Percentiles rank a stretch among this genome's conserved stretches.
These are phyloP conservation scores for Calosoma granatense DNA, from an alignment of 1,140 invertebrate genomes.

Conservation along the genomic window DNA sequence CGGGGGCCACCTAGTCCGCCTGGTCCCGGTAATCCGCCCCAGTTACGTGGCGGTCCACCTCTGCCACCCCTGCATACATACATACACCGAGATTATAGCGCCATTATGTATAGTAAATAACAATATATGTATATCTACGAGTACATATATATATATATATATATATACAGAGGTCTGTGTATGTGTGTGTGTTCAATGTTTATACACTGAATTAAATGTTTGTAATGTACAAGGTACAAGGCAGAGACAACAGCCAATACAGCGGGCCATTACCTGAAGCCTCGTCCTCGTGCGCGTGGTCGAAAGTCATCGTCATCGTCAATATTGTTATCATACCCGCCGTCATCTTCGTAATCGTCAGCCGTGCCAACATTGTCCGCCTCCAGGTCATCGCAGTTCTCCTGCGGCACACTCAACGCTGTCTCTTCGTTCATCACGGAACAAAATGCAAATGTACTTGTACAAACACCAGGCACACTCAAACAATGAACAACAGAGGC, in stretches of 20 bases:
- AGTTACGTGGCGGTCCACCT: constrained; percentile 37
- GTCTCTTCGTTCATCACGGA: not conserved
- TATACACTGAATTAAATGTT: not conserved
- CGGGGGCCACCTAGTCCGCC: constrained; percentile 36
- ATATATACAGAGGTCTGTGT: no score
- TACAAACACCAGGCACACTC: no score
- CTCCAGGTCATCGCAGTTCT: not conserved
- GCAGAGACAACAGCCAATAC: not conserved
- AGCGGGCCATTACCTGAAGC: constrained; percentile 2
- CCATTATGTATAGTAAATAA: no score
- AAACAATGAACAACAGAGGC: no score
- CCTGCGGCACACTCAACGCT: constrained; percentile 22
- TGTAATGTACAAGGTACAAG: not conserved
- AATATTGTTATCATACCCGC: constrained; percentile 11
- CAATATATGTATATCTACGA: no score
- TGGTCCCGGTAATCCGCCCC: no score
- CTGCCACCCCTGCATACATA: constrained; percentile 15
- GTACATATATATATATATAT: no score
- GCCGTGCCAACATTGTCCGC: not conserved
- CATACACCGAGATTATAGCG: no score
- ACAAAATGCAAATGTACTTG: no score
- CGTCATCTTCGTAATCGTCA: constrained; percentile 11
- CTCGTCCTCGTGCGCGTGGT: not conserved
- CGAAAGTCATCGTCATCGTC: constrained; percentile 11
- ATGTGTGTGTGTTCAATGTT: not conserved